Conservation (phyloP, 2,113 vertebrate genomes). For the Myiozetetes cayanensis region DNA sequence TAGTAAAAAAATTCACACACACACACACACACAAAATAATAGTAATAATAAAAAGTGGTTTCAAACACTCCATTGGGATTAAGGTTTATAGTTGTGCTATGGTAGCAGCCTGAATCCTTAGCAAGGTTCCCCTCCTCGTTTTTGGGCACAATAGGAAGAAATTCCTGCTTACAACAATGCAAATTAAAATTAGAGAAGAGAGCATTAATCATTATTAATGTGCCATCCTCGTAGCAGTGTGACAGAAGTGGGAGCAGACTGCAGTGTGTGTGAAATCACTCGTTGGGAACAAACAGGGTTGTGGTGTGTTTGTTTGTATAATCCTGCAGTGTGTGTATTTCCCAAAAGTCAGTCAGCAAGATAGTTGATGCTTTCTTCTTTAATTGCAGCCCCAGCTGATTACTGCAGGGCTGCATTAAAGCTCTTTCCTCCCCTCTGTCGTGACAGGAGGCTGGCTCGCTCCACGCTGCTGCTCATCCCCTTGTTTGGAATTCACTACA, state of each 20-base stretch:
- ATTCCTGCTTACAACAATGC: not conserved
- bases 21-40: not conserved
- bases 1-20: not conserved
- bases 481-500: constrained; percentile 97
- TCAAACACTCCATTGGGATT: not conserved
- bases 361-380: constrained; percentile 1
- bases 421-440: constrained; percentile 28
- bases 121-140: not conserved
- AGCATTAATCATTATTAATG: not conserved
- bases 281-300: not conserved
- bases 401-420: constrained; percentile 18
- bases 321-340: not conserved
- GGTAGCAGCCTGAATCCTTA: constrained; percentile 18
- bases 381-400: not conserved
- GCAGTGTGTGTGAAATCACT: not conserved
- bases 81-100: not conserved
- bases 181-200: not conserved
- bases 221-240: not conserved
- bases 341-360: not conserved
- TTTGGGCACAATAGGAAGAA: not conserved
- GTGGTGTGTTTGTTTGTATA: not conserved
- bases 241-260: constrained; percentile 24
- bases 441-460: constrained; percentile 87
- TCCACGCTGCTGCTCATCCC: constrained; percentile 97
- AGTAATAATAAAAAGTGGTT: not conserved